Base-by-base conservation (phyloP, 2,888 invertebrate species). In the Eilema sororculum region DNA sequence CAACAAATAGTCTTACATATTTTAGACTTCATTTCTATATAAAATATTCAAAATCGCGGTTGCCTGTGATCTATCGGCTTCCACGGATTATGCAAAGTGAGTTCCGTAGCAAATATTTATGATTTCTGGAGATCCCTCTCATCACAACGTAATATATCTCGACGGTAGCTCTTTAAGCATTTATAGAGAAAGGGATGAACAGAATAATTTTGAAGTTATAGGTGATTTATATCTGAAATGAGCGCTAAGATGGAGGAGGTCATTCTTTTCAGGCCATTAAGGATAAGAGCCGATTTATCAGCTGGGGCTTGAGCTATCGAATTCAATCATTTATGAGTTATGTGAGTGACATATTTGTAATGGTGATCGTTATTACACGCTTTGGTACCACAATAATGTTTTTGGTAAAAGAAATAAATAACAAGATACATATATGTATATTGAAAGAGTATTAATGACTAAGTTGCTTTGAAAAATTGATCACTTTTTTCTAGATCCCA, bases 51-150 rank as follows among this genome's bases (percentile, higher is more conserved):
- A 78, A 80, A 69, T 80, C 70, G 59, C 59, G 59, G 57, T 62
- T 57, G 65, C 61, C 30, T 65, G 71, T 82, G 83, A 83, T 82
- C 77, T 79, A 83, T 84, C 77, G 76, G 73, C 76, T 80, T 65
- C 69, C 72, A 73, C 30, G 68, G 81, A 81, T 84, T 83, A 84
- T 84, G 81, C 75, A 80, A 83, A 81, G 69, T 71, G 71, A 75
- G 71, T 72, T 74, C 69, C 72, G 66, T 68, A 69, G 76, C 77
- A 82, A 83, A 83, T 83, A 80, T 83, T 84, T 82, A 81, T 80
- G 78, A 82, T 78, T 81, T 78, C 68, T 72, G 73, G 70, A 46
- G 68, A 72, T 72, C 71, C 71, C 37, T 70, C 71, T 69, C 58
- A 28, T 73, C 59, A 67, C 62, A 69, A 59, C 57, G 73, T 72